Evolutionary conservation across 2,797 vertebrate species (phyloP), one percentile per base, ranked within the genome.

Genomic region (Melanotaenia parkinsoni): DNA sequence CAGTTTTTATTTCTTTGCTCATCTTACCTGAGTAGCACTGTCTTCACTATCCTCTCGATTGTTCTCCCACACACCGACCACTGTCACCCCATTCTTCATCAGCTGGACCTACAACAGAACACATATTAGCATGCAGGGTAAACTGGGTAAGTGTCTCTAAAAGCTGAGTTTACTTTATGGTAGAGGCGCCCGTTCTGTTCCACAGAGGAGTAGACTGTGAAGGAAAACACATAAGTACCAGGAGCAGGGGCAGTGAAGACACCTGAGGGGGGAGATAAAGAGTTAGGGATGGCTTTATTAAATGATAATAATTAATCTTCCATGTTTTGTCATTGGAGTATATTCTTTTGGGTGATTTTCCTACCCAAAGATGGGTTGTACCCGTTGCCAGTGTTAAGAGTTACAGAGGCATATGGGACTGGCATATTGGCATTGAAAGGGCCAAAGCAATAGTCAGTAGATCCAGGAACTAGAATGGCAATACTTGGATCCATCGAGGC

Each of bases 41-140:
- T 95, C 95, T 77, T 93, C 89, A 0, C 2, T 22, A 16, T 95
- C 94, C 60, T 95, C 91, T 18, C 92, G 85, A 77, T 95, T 95
- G 72, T 92, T 85, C 76, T 95, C 94, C 93, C 91, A 94, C 59
- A 91, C 85, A 0, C 85, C 77, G 16, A 61, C 81, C 0, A 79
- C 3, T 0, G 16, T 1, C 20, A n/a, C 8, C 0, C 79, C 83
- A 0, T 95, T 91, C 71, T 51, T 83, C 72, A 92, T 85, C 75
- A 95, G 60, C 81, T 86, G 88, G 30, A 90, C 72, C 92, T 93
- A 22, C 58, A 58, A 20, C 20, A 24, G 58, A 60, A 26, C 3
- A 60, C 9, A 20, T 9, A 2, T n/a, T 8, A n/a, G 45, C 8
- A 18, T 26, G 9, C 9, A 1, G n/a, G 4, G 5, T 13, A 22